A percentile compares a stretch with the other conserved stretches of the same genome.
These are phyloP conservation scores for Neosilurus hyrtlii DNA, from an alignment of 2,797 vertebrate species.

Conservation along the genomic window DNA sequence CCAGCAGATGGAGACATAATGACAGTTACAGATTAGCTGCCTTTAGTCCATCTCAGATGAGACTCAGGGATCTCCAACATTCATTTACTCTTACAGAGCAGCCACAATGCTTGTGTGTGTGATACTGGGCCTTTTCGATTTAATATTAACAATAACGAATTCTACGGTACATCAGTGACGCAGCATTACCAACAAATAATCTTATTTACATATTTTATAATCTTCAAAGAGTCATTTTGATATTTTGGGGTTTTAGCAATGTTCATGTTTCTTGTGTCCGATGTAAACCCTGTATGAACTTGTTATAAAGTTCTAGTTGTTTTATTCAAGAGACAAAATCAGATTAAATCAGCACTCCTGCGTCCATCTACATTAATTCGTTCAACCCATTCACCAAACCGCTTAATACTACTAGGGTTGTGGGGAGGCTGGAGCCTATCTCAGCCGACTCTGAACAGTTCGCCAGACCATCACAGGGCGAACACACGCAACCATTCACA, in stretches of 20 bases:
- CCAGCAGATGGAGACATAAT: constrained; percentile 22
- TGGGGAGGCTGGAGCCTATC: neutral
- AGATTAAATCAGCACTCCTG: neutral
- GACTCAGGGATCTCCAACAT: neutral
- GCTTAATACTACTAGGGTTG: neutral
- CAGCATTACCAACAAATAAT: neutral
- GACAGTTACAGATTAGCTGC: neutral
- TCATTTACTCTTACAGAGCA: neutral
- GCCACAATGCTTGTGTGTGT: neutral
- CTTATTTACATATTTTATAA: neutral
- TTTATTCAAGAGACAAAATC: neutral
- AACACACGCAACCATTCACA: too few species aligned
- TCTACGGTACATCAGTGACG: neutral
- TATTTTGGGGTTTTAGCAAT: neutral
- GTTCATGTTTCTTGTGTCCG: neutral
- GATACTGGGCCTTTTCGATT: neutral
- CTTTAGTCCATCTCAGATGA: neutral
- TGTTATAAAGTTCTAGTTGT: neutral
- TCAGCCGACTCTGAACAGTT: too few species aligned
- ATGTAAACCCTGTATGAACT: neutral
- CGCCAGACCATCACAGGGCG: too few species aligned
- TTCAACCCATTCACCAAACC: neutral
- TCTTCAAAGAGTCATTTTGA: neutral
- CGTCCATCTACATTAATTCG: neutral
- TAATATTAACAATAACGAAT: neutral